phyloP scores from a whole-genome alignment of 64 coral and sea anemone genomes.

The Pocillopora damicornis region DNA sequence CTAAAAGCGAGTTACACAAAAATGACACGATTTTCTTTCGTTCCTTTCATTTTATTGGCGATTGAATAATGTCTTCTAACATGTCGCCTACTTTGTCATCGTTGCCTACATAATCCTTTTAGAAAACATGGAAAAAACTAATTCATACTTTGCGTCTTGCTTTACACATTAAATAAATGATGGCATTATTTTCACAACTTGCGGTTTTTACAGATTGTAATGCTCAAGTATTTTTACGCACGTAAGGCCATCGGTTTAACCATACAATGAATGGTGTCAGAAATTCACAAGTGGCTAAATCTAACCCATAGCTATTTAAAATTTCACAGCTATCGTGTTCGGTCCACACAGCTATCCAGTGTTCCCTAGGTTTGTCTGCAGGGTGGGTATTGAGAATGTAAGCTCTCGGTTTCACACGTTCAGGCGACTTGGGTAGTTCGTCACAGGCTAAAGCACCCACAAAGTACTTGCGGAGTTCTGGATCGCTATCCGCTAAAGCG shows the following conservation, averaged over 20 bases:
- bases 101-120: background rate
- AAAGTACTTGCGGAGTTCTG: background rate
- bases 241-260: too few species aligned
- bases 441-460: background rate
- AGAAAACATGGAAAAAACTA: background rate
- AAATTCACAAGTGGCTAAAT: too few species aligned
- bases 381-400: background rate
- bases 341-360: slow-evolving; percentile 9
- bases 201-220: too few species aligned
- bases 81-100: background rate
- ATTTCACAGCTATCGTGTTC: background rate
- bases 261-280: too few species aligned
- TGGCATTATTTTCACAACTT: background rate
- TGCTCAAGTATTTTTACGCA: too few species aligned
- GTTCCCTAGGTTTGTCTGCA: background rate
- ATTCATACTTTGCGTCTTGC: background rate
- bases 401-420: too few species aligned
- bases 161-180: background rate
- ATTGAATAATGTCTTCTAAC: background rate
- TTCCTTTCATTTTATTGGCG: background rate
- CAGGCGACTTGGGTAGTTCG: too few species aligned
- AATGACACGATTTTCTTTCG: background rate
- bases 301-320: background rate
- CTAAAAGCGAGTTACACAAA: too few species aligned
- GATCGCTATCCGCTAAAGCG: too few species aligned